A percentile compares a stretch with the other conserved stretches of the same genome.
Conservation (phyloP, 2,797 vertebrate species). For the Poecilia velifera region DNA sequence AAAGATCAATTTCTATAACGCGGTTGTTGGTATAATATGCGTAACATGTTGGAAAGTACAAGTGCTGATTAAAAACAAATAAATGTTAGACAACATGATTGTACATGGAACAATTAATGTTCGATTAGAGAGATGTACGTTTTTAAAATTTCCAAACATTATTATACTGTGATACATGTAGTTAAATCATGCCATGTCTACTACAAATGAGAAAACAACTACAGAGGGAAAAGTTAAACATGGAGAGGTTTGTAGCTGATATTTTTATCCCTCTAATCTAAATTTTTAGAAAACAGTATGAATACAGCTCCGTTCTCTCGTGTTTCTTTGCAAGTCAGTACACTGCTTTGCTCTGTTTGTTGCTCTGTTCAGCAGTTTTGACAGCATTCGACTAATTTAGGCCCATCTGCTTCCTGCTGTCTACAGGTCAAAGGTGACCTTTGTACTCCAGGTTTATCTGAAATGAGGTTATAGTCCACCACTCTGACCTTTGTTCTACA, state of each 20-base stretch:
- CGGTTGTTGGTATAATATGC: background rate
- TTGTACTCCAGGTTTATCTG: slow-evolving; percentile 46
- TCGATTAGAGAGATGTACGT: background rate
- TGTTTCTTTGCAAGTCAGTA: background rate
- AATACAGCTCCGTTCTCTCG: background rate
- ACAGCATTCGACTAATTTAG: background rate
- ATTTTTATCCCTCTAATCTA: background rate
- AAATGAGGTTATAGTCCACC: background rate
- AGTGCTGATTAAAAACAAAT: background rate
- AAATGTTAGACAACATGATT: background rate
- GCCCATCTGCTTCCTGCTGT: background rate
- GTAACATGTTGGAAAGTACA: background rate
- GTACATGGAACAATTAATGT: background rate
- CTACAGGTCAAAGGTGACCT: slow-evolving; percentile 51
- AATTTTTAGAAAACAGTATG: background rate
- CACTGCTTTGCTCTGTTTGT: background rate
- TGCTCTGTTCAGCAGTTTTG: background rate
- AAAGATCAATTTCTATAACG: background rate
- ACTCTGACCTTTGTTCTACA: background rate
- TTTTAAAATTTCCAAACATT: background rate
- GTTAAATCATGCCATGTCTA: background rate
- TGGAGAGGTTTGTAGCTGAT: background rate
- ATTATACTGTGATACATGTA: background rate
- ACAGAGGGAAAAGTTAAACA: too few relatives aligned
- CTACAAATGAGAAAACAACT: background rate